phyloP scores from a whole-genome alignment of 2,888 invertebrate species.

The Fragum whitleyi region DNA sequence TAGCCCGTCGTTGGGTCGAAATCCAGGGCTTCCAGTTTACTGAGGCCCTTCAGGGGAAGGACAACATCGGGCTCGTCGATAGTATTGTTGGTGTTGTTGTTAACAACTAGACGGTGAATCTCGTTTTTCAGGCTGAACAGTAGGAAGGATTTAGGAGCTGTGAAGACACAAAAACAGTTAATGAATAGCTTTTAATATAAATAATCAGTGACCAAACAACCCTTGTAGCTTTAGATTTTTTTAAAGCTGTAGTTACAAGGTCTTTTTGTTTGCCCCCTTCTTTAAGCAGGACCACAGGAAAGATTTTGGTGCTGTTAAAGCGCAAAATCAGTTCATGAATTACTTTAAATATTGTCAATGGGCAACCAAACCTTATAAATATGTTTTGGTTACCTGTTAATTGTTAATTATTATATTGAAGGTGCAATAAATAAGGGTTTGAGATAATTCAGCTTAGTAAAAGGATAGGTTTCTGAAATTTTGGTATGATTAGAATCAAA shows the following conservation, averaged over 20 bases:
- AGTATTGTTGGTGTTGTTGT: conserved; percentile 85
- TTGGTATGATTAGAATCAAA: too few relatives aligned
- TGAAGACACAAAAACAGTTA: conserved; percentile 2
- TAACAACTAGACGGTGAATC: conserved; percentile 92
- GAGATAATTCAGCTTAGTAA: too few relatives aligned
- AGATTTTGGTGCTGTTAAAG: conserved; percentile 88
- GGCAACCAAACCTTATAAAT: too few relatives aligned
- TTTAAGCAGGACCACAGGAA: conserved; percentile 95
- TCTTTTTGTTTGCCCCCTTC: too few relatives aligned
- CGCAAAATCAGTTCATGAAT: background rate
- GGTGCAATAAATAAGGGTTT: too few relatives aligned
- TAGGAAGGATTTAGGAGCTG: conserved; percentile 92
- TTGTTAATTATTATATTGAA: too few relatives aligned
- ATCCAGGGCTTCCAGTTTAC: conserved; percentile 94
- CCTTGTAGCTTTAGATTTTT: too few relatives aligned
- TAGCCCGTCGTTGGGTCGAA: conserved; percentile 92
- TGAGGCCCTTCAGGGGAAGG: conserved; percentile 93
- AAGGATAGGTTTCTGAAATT: too few relatives aligned
- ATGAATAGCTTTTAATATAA: background rate
- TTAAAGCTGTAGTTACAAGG: too few relatives aligned
- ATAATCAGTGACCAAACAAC: too few relatives aligned
- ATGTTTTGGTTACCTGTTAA: too few relatives aligned
- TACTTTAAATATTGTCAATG: background rate
- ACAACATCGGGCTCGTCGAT: conserved; percentile 91
- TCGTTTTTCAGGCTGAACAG: conserved; percentile 94